Evolutionary conservation across 2,113 vertebrate genomes (phyloP), one percentile per base, ranked within the genome.

Genomic region (Phaethornis superciliosus): DNA sequence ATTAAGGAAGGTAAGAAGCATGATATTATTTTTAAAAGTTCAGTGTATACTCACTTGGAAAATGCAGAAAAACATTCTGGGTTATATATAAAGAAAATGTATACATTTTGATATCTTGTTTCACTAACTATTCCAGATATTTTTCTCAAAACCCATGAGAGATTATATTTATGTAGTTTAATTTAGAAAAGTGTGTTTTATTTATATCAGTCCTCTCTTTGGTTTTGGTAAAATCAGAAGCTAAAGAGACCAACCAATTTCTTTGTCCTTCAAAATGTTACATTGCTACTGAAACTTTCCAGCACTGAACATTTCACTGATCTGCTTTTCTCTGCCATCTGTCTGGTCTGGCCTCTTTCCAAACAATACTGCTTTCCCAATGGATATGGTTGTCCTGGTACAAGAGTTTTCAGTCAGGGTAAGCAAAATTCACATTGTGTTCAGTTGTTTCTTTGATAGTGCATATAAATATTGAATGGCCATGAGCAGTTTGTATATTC

Each of bases 291-390:
- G 81, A 97, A 94, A 96, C 98, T 98, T 87, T 94, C 97, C 46
- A 94, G 97, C 33, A 68, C 95, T 72, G 97, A 98, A 82, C 23
- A 77, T 92, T 97, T 99, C 70, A 96, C 98, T 92, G 97, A 97
- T 59, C 97, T 98, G 76, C 96, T 98, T 95, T 99, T 98, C 97
- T 98, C 98, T 96, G 97, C 98, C 64, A 98, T 99, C 81, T 98
- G 99, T 95, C 98, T 99, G 91, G 97, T 98, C 97, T 99, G 99
- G 99, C 99, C 97, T 80, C 93, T 94, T 94, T 99, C 99, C 92
- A 97, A 94, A 81, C 94, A 97, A 95, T 98, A 96, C 85, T 98
- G 98, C 94, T 97, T 94, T 90, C 98, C 98, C 70, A 95, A 95
- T 51, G 98, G 98, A 94, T 82, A 98, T 97, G 88, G 97, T 98